Evolutionary conservation across 2,888 invertebrate genomes (phyloP).

Genomic region (Lasioglossum pauxillum): DNA sequence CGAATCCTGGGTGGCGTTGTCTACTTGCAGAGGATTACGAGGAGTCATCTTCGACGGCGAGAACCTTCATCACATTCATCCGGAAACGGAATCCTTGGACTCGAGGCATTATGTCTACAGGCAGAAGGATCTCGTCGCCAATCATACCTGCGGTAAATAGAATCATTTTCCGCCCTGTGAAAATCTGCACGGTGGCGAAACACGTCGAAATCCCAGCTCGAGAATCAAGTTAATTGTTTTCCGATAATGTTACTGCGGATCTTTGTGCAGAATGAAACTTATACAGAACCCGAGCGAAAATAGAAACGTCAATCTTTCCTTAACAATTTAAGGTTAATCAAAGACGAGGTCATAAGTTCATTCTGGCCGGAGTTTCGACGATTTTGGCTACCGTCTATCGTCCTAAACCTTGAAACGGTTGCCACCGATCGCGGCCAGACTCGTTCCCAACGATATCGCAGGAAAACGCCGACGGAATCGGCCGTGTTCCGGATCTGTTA

Average conservation of each 20-base stretch:
- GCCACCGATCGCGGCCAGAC: background rate
- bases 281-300: too few relatives aligned
- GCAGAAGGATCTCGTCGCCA: slow-evolving; percentile 87
- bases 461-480: slow-evolving; percentile 1
- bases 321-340: too few relatives aligned
- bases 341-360: background rate
- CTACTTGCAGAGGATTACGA: slow-evolving; percentile 91
- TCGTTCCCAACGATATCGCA: slow-evolving; percentile 12
- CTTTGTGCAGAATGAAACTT: too few relatives aligned
- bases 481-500: slow-evolving; percentile 13
- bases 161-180: background rate
- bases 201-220: background rate
- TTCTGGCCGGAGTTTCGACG: background rate
- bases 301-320: too few relatives aligned
- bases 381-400: background rate
- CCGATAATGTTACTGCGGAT: too few relatives aligned
- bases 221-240: background rate
- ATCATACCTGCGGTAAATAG: slow-evolving; percentile 87
- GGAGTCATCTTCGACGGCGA: slow-evolving; percentile 93
- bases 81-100: slow-evolving; percentile 84
- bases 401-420: background rate
- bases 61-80: slow-evolving; percentile 91
- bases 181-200: background rate
- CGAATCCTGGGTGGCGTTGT: slow-evolving; percentile 93
- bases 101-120: slow-evolving; percentile 88